Conservation (phyloP, 2,113 vertebrate genomes). For the Anoura caudifer region DNA sequence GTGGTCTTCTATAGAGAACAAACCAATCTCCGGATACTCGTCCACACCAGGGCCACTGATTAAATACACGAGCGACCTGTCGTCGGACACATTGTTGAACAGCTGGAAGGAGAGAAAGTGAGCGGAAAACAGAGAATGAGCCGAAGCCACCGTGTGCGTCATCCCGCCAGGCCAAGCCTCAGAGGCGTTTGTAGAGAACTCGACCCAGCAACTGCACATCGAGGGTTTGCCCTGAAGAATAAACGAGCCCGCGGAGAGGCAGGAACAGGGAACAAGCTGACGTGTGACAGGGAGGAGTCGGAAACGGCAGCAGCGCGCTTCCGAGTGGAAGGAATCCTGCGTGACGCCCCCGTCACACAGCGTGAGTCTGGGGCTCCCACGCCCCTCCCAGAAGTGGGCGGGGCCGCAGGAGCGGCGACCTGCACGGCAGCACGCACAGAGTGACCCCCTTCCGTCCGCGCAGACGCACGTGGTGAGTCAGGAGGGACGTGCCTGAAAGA, state of each 20-base stretch:
- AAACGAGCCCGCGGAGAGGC: not conserved
- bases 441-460: accelerated
- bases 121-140: not conserved
- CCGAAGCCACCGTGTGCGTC: not conserved
- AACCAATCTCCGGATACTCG: constrained; percentile 62
- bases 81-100: constrained; percentile 52
- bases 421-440: accelerated
- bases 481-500: not conserved
- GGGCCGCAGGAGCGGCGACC: accelerated
- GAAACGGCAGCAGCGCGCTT: not conserved
- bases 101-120: constrained; percentile 64
- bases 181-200: not conserved
- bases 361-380: accelerated
- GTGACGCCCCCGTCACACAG: accelerated
- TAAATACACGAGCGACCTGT: constrained; percentile 64
- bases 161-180: not conserved
- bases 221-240: not conserved
- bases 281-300: not conserved
- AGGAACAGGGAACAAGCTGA: not conserved
- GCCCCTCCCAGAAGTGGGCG: accelerated
- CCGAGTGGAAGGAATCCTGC: accelerated
- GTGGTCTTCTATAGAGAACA: constrained; percentile 81
- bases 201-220: accelerated
- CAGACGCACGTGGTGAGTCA: not conserved
- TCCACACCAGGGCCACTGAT: constrained; percentile 83